Percentiles rank a stretch among this genome's conserved stretches.
Conservation (phyloP, 1,140 invertebrate genomes). For the Cephus cinctus region DNA sequence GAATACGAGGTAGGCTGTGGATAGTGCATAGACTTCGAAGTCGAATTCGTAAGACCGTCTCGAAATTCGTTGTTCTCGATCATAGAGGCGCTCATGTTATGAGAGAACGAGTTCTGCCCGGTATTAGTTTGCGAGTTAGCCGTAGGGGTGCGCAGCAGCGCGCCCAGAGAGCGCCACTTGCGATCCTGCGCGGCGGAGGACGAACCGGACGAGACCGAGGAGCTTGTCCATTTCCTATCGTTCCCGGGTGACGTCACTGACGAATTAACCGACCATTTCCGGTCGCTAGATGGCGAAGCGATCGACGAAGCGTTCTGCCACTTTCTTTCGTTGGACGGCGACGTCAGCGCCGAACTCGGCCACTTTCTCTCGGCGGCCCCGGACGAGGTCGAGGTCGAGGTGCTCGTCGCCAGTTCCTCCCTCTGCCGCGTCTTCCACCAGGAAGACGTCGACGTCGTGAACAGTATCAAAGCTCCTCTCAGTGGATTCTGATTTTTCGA, state of each 20-base stretch:
- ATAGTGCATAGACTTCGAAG: conserved; percentile 15
- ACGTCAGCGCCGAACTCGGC: conserved; percentile 31
- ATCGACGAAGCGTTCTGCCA: conserved; percentile 28
- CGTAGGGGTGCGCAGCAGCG: conserved; percentile 48
- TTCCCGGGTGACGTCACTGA: conserved; percentile 32
- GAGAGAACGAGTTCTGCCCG: conserved; percentile 36
- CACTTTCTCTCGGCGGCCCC: conserved; percentile 21
- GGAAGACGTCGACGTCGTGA: conserved; percentile 49
- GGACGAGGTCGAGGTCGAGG: conserved; percentile 14
- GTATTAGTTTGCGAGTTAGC: conserved; percentile 8
- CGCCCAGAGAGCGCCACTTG: conserved; percentile 56
- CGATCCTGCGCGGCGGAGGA: conserved; percentile 36
- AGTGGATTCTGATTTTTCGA: conserved; percentile 43
- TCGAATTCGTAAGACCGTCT: too few species aligned
- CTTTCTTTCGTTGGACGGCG: conserved; percentile 41
- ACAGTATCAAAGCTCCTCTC: conserved; percentile 44
- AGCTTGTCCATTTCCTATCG: conserved; percentile 43
- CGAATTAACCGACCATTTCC: conserved; percentile 41
- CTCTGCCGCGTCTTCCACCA: conserved; percentile 52
- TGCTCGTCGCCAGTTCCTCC: conserved; percentile 34
- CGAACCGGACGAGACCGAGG: conserved; percentile 32
- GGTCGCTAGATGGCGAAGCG: conserved; percentile 38
- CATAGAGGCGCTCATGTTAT: conserved; percentile 44
- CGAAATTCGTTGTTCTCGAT: conserved; percentile 34
- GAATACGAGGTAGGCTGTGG: conserved; percentile 36